Conservation (phyloP, 23 tunicate genomes). For the Botrylloides violaceus region DNA sequence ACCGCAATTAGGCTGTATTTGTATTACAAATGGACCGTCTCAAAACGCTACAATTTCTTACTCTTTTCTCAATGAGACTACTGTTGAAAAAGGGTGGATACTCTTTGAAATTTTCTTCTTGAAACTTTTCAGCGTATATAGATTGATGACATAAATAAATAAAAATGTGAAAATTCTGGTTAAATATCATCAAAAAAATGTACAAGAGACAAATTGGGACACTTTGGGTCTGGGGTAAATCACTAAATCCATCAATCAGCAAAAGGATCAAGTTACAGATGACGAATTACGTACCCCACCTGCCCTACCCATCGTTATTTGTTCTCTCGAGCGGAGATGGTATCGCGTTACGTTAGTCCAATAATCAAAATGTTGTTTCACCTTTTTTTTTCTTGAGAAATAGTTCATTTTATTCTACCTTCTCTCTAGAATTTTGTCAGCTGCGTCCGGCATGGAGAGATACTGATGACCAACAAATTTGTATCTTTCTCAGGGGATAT, state of each 20-base stretch:
- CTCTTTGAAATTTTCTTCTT: background rate
- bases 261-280: constrained; percentile 11
- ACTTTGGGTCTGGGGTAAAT: constrained; percentile 2
- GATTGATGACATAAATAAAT: background rate
- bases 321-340: background rate
- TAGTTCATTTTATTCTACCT: background rate
- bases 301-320: constrained; percentile 14
- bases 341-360: constrained; percentile 12
- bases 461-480: background rate
- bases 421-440: background rate
- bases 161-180: background rate
- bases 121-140: background rate
- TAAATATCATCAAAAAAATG: background rate
- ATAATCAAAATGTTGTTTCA: constrained; percentile 10
- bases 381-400: background rate
- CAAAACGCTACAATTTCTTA: background rate
- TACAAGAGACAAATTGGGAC: background rate
- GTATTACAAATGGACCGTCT: constrained; percentile 12
- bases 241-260: constrained; percentile 5
- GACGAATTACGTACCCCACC: constrained; percentile 25
- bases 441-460: background rate
- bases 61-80: background rate
- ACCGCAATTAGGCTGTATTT: constrained; percentile 1
- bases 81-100: background rate
- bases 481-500: background rate